phyloP scores from a whole-genome alignment of 2,888 invertebrate genomes.

The Nomada ferruginata region DNA sequence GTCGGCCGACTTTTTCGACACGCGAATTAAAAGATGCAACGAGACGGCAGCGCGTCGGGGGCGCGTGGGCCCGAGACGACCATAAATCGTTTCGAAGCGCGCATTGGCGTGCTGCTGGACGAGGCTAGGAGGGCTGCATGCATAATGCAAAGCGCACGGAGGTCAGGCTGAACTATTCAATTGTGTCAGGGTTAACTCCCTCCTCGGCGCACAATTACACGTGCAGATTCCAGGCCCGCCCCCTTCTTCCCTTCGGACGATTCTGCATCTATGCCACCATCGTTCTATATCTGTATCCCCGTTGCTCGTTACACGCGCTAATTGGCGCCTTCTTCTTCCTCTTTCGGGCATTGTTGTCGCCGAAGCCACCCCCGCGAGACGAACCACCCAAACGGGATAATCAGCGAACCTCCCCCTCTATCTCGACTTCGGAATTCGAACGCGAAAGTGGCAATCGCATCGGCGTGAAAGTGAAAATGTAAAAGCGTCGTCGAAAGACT shows the following conservation, averaged over 20 bases:
- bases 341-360: conserved; percentile 66
- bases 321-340: conserved; percentile 66
- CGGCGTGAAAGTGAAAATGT: background rate
- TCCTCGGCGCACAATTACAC: conserved; percentile 58
- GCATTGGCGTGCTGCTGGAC: conserved; percentile 49
- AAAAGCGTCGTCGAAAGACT: background rate
- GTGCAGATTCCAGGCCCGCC: conserved; percentile 55
- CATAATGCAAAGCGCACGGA: conserved; percentile 76
- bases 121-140: conserved; percentile 77
- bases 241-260: conserved; percentile 4
- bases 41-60: background rate
- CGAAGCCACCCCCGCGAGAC: conserved; percentile 57
- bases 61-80: background rate
- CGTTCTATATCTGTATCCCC: conserved; percentile 23
- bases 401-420: conserved; percentile 53
- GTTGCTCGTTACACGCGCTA: conserved; percentile 74
- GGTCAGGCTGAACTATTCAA: conserved; percentile 55
- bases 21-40: background rate
- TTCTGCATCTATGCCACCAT: conserved; percentile 34
- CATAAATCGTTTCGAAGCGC: conserved; percentile 27
- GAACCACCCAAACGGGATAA: conserved; percentile 68
- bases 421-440: background rate
- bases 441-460: no score
- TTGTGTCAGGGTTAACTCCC: conserved; percentile 77
- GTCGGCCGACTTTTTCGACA: no score